Base-by-base conservation (phyloP, 1,140 invertebrate genomes). In the Hyphantria cunea region DNA sequence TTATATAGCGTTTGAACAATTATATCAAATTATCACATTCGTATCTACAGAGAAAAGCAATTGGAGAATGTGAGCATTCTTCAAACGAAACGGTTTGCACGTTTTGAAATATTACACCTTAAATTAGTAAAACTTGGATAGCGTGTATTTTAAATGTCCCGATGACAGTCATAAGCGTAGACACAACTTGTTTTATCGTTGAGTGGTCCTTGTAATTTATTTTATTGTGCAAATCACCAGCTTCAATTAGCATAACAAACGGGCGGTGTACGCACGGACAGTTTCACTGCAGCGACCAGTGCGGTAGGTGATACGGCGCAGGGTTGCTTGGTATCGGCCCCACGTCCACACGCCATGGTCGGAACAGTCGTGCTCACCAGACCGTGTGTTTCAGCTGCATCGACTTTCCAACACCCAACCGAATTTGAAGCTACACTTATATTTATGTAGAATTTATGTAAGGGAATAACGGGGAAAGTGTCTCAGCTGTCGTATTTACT, bases 161-260 rank as follows among this genome's bases (percentile, higher is more conserved):
- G 37, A 41, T 37, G 32, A 41, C 32, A 45, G 45, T 55, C 54
- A 47, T 32, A 59, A 17, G 48, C 34, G 48, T 59, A 37, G 61
- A n/a, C n/a, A n/a, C n/a, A n/a, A n/a, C n/a, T n/a, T n/a, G n/a
- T n/a, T n/a, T n/a, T n/a, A n/a, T n/a, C n/a, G n/a, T n/a, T n/a
- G n/a, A n/a, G 64, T 62, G 39, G 37, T 63, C 59, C 56, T 56
- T 56, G 52, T 64, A 32, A 68, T 45, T 47, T 74, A 75, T 80
- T 82, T 82, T 82, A 82, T 78, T 80, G 80, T 82, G 80, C 76
- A 82, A 82, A 80, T 82, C 73, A 76, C 67, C 59, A 68, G 66
- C 66, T 70, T 54, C 72, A 82, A 86, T 86, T 86, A 86, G 76
- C 82, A 89, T 86, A 78, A 86, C 81, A 86, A 89, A 86, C 81